Percentiles rank a stretch among this genome's conserved stretches.
Evolutionary conservation across 2,888 invertebrate species (phyloP).

Genomic region (Osmoderma eremita): DNA sequence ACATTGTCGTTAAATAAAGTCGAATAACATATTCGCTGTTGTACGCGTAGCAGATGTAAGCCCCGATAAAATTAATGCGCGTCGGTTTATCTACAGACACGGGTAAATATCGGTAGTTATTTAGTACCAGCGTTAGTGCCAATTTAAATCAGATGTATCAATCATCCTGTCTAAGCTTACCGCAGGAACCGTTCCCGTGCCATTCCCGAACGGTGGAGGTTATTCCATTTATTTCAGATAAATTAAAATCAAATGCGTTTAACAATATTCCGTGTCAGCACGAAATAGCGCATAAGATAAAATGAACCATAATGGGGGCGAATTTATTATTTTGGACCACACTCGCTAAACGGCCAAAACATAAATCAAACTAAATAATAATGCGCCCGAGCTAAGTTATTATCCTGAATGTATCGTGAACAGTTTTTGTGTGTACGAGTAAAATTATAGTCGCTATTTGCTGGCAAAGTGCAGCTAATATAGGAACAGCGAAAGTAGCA

Average conservation of each 20-base stretch:
- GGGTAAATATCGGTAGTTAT: slow-evolving; percentile 43
- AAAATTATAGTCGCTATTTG: not conserved
- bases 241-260: slow-evolving; percentile 38
- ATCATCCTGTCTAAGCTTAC: slow-evolving; percentile 43
- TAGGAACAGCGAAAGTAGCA: too few species aligned
- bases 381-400: slow-evolving; percentile 5
- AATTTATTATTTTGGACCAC: slow-evolving; percentile 22
- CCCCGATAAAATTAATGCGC: slow-evolving; percentile 42
- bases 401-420: not conserved
- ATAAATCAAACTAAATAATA: slow-evolving; percentile 19
- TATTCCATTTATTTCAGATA: slow-evolving; percentile 37
- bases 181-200: slow-evolving; percentile 38
- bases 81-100: slow-evolving; percentile 41
- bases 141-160: slow-evolving; percentile 44
- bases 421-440: not conserved
- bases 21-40: slow-evolving; percentile 22
- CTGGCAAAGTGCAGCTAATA: slow-evolving; percentile 6
- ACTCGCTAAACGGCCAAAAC: slow-evolving; percentile 1
- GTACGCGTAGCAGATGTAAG: slow-evolving; percentile 38
- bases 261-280: slow-evolving; percentile 38
- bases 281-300: slow-evolving; percentile 20
- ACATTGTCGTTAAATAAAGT: slow-evolving; percentile 30
- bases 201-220: slow-evolving; percentile 34
- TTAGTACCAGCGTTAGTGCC: slow-evolving; percentile 44
- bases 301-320: not conserved